Conservation (phyloP, 2,113 vertebrate species). For the Amia ocellicauda region DNA sequence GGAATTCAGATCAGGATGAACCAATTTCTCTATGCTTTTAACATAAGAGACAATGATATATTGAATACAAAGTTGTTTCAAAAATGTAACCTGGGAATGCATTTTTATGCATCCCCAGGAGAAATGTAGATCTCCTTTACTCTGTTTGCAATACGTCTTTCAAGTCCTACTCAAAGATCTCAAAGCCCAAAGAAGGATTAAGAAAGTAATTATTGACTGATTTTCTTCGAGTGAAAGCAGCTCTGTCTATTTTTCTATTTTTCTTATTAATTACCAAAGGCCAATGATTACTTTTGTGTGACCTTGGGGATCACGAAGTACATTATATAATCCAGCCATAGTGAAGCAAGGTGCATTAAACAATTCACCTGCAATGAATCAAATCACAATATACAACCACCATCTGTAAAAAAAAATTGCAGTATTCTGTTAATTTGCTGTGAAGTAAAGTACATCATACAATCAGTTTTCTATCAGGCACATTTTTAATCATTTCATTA, state of each 20-base stretch:
- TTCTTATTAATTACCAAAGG: background rate
- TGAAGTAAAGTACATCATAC: background rate
- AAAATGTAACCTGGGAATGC: conserved; percentile 7
- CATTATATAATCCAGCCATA: conserved; percentile 2
- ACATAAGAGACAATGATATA: background rate
- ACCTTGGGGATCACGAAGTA: conserved; percentile 1
- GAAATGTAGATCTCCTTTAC: conserved; percentile 31
- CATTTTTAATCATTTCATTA: too few relatives aligned
- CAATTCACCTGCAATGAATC: background rate
- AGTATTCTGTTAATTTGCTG: background rate
- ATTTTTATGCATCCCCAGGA: conserved; percentile 19
- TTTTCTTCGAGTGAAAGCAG: background rate
- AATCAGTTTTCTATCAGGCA: too few relatives aligned
- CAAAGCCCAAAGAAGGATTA: background rate
- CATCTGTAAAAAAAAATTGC: background rate
- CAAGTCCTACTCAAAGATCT: conserved; percentile 18
- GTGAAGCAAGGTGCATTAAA: background rate
- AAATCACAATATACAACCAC: background rate
- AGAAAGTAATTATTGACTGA: background rate
- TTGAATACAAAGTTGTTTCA: conserved; percentile 14
- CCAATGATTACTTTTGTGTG: background rate
- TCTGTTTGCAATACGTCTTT: conserved; percentile 43
- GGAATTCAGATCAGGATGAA: background rate
- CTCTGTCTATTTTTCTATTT: background rate
- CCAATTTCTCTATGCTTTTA: background rate